Evolutionary conservation across 2,888 invertebrate genomes (phyloP).

Genomic region (Sturmia bella): DNA sequence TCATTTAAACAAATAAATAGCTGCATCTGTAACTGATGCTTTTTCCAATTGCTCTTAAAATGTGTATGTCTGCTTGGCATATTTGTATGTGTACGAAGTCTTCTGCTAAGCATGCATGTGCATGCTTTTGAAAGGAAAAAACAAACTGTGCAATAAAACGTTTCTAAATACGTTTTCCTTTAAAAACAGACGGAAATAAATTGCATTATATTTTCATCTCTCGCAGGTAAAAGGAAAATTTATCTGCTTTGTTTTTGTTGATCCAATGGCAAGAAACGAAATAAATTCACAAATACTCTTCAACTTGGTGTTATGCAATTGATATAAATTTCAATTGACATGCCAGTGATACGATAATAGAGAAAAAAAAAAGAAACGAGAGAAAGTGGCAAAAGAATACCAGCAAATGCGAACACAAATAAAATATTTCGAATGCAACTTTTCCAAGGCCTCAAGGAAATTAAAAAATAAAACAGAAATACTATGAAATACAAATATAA

Average conservation of each 20-base stretch:
- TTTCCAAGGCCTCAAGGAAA: constrained; percentile 33
- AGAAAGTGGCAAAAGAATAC: background rate
- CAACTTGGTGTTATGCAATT: constrained; percentile 34
- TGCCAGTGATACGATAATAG: constrained; percentile 11
- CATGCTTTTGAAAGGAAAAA: too few relatives aligned
- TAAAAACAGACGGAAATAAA: constrained; percentile 6
- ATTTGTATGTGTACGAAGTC: background rate
- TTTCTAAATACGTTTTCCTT: background rate
- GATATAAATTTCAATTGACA: constrained; percentile 50
- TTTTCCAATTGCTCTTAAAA: constrained; percentile 5
- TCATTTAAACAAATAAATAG: background rate
- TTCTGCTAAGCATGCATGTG: too few relatives aligned
- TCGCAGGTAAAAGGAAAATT: constrained; percentile 7
- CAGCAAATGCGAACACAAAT: background rate
- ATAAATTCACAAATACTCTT: constrained; percentile 3
- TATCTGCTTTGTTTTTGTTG: background rate
- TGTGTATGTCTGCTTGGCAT: background rate
- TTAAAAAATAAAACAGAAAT: constrained; percentile 15
- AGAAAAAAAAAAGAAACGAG: too few relatives aligned
- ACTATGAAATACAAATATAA: background rate
- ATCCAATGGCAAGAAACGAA: constrained; percentile 6
- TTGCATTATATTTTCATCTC: constrained; percentile 15
- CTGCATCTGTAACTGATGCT: constrained; percentile 13
- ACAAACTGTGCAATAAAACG: too few relatives aligned
- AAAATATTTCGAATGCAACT: constrained; percentile 15